Base-by-base conservation (phyloP, 1,140 invertebrate species). In the Acromyrmex echinatior region DNA sequence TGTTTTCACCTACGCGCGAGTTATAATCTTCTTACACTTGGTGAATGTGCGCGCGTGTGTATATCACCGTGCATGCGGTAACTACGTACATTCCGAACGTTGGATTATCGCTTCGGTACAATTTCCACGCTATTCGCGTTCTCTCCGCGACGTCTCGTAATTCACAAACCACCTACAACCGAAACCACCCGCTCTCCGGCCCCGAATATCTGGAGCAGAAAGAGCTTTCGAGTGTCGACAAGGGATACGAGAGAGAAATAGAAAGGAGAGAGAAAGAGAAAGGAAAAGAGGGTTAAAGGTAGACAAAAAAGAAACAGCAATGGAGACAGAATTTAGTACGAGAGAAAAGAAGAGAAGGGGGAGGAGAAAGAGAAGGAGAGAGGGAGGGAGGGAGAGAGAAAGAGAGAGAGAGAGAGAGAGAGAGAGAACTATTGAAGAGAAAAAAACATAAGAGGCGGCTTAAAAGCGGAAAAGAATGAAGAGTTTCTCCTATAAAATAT, bases 401-500 rank as follows among this genome's bases (percentile, higher is more conserved):
- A 79, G 31, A 51, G 25, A 60, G 9, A 58, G 56, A 58, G 9
- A 56, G 53, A n/a, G 53, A 71, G 31, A 79, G 31, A 51, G 25
- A 60, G 21, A 74, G 25, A 62, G 68, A 84, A n/a, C 70, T n/a
- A 76, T 76, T 76, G 28, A 76, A 62, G 18, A 80, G 49, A 25
- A 85, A 84, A 53, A 85, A 80, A 62, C 39, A 28, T 28, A 39
- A 86, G 70, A 82, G 49, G n/a, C 66, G 66, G 35, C 80, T 86
- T 85, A 74, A 85, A 85, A 63, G 25, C 45, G 63, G 53, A n/a
- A 65, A 88, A 86, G 86, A 79, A 88, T 87, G 86, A 91, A 90
- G 91, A 93, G 86, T 92, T 93, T 91, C 87, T 81, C 82, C 82
- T 88, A 89, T 91, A 91, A 91, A 93, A 93, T 92, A 93, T 92